Conservation (phyloP, 2,888 invertebrate genomes). For the Megaustenia siamemsis region DNA sequence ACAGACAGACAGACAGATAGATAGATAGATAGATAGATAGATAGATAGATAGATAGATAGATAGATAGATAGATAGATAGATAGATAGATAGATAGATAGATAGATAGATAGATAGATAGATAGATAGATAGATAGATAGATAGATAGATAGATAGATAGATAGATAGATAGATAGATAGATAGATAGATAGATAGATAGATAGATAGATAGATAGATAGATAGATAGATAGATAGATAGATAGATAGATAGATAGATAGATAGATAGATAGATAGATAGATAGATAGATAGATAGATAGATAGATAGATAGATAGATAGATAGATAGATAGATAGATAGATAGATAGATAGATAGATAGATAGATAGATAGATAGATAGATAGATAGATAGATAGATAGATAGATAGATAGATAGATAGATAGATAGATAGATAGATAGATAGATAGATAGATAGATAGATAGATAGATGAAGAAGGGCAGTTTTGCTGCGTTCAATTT, state of each 20-base stretch:
- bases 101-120: background rate
- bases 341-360: background rate
- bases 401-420: slow-evolving; percentile 9
- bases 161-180: slow-evolving; percentile 19
- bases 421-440: slow-evolving; percentile 9
- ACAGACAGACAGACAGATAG: background rate
- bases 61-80: background rate
- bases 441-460: slow-evolving; percentile 9
- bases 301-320: background rate
- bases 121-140: background rate
- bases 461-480: background rate
- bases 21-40: background rate
- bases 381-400: slow-evolving; percentile 9
- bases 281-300: background rate
- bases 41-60: slow-evolving; percentile 9
- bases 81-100: background rate
- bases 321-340: background rate
- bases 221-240: slow-evolving; percentile 22
- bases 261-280: slow-evolving; percentile 14
- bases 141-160: slow-evolving; percentile 15
- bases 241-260: slow-evolving; percentile 15
- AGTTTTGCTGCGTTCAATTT: no score
- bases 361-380: slow-evolving; percentile 4
- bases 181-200: slow-evolving; percentile 15
- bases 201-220: slow-evolving; percentile 22